Evolutionary conservation across 2,888 invertebrate genomes (phyloP).

Genomic region (Drosophila infuscata): DNA sequence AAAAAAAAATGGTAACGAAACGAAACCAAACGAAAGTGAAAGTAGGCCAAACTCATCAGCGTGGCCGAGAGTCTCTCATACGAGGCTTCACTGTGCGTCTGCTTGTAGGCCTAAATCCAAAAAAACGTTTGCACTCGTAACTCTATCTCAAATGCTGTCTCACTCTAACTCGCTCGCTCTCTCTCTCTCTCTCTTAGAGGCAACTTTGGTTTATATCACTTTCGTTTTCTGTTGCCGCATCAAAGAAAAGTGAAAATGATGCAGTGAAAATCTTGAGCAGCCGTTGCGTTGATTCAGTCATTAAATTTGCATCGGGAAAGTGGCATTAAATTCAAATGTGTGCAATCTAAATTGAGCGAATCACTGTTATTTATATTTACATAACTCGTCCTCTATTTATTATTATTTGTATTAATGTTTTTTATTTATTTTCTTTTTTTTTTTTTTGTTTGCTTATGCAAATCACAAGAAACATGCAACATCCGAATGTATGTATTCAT

Average conservation of each 20-base stretch:
- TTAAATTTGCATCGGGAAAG: conserved; percentile 50
- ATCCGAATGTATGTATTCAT: background rate
- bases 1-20: conserved; percentile 49
- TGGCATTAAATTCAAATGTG: conserved; percentile 33
- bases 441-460: background rate
- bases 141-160: conserved; percentile 22
- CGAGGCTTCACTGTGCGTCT: conserved; percentile 35
- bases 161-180: background rate
- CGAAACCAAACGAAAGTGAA: conserved; percentile 77
- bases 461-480: background rate
- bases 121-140: conserved; percentile 44
- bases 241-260: conserved; percentile 73
- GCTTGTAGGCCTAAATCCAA: conserved; percentile 48
- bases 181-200: conserved; percentile 14
- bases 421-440: no score
- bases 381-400: conserved; percentile 13
- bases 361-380: conserved; percentile 11
- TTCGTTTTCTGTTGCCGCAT: conserved; percentile 65
- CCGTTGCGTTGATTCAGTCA: conserved; percentile 49
- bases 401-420: background rate
- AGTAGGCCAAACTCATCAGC: conserved; percentile 81
- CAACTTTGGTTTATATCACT: conserved; percentile 61
- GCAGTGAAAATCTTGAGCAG: conserved; percentile 65
- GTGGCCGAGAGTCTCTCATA: conserved; percentile 42
- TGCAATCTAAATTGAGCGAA: conserved; percentile 17